Evolutionary conservation across 2,888 invertebrate species (phyloP).

Genomic region (Himalopsyche kuldschensis): DNA sequence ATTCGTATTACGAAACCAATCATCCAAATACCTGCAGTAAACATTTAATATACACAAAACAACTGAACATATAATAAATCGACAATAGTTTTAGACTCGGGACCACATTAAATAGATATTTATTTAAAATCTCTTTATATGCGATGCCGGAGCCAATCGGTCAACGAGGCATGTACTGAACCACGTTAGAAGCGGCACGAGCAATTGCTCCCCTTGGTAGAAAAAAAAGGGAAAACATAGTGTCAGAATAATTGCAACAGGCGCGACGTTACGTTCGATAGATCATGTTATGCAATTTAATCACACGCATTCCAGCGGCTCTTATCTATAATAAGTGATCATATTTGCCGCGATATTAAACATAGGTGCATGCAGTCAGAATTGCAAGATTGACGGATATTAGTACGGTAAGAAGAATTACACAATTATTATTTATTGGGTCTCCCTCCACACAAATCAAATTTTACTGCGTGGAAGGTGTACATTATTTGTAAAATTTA

Average conservation of each 20-base stretch:
- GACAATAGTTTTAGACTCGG: too few relatives aligned
- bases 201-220: not conserved
- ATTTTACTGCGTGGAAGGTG: too few relatives aligned
- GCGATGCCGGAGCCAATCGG: not conserved
- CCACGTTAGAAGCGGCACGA: not conserved
- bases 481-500: too few relatives aligned
- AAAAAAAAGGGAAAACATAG: not conserved
- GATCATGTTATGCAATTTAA: not conserved
- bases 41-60: too few relatives aligned
- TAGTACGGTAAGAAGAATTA: not conserved
- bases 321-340: slow-evolving; percentile 1
- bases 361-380: not conserved
- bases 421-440: not conserved
- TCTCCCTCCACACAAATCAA: too few relatives aligned
- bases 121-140: not conserved
- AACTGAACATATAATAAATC: too few relatives aligned
- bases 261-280: not conserved
- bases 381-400: not conserved
- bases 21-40: too few relatives aligned
- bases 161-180: not conserved
- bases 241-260: not conserved
- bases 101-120: too few relatives aligned
- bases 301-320: not conserved
- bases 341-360: not conserved
- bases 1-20: too few relatives aligned